phyloP scores from a whole-genome alignment of 2,888 invertebrate genomes.

The Galeruca laticollis region DNA sequence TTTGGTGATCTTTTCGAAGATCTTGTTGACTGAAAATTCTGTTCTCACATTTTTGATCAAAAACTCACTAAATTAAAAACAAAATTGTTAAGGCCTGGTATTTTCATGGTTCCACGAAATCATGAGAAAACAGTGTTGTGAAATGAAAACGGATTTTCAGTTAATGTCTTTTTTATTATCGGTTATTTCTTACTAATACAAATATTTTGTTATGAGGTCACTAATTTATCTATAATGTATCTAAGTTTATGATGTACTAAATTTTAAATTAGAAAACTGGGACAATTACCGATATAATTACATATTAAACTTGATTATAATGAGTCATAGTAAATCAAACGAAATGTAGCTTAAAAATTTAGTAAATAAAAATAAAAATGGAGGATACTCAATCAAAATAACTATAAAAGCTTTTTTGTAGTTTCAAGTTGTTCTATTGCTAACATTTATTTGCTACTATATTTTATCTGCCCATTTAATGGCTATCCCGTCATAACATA shows the following conservation, averaged over 20 bases:
- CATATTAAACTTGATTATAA: not conserved
- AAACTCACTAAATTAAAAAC: not conserved
- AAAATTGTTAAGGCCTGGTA: not conserved
- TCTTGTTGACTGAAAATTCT: no score
- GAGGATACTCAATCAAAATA: no score
- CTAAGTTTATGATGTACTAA: not conserved
- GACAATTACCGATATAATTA: not conserved
- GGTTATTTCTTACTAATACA: constrained; percentile 5
- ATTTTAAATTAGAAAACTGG: constrained; percentile 1
- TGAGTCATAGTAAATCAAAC: not conserved
- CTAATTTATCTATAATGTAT: not conserved
- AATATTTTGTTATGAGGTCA: not conserved
- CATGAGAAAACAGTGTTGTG: not conserved
- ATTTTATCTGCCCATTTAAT: no score
- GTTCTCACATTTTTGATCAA: no score
- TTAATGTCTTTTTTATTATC: not conserved
- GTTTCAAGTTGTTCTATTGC: no score
- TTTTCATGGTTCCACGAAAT: not conserved
- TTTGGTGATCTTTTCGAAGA: no score
- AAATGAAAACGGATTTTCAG: not conserved
- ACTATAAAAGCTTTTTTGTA: no score
- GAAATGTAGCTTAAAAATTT: no score
- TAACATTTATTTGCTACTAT: no score
- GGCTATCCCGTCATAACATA: no score
- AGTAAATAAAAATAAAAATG: no score